Evolutionary conservation across 2,888 invertebrate genomes (phyloP).

Genomic region (Caenorhabditis wallacei): DNA sequence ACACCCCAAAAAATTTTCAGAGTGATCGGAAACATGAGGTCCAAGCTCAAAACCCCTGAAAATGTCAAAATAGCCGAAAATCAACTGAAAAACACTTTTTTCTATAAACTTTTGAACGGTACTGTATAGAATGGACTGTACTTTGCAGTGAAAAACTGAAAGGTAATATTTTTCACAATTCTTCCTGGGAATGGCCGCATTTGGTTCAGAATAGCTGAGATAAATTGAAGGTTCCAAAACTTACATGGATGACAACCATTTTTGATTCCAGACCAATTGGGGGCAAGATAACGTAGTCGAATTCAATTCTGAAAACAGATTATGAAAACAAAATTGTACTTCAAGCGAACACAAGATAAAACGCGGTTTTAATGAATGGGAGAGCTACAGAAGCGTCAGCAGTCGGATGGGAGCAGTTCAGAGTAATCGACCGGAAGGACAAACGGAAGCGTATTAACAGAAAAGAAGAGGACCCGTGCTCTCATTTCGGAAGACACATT

Average conservation of each 20-base stretch:
- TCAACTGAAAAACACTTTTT: no score
- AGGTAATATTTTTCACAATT: no score
- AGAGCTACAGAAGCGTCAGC: background rate
- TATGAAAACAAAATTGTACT: background rate
- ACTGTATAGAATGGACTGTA: no score
- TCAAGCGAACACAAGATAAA: background rate
- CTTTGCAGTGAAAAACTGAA: no score
- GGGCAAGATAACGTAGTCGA: background rate
- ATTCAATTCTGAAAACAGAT: background rate
- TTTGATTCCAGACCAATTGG: background rate
- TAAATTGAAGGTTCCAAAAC: slow-evolving; percentile 8
- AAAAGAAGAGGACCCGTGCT: background rate
- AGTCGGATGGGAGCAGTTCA: slow-evolving; percentile 20
- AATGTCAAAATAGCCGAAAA: no score
- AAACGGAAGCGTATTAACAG: slow-evolving; percentile 64
- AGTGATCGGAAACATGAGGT: no score
- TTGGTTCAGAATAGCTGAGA: background rate
- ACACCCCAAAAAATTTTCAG: no score
- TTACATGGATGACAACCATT: slow-evolving; percentile 46
- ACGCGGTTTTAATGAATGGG: background rate
- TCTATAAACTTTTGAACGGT: no score
- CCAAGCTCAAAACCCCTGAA: no score
- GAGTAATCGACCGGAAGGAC: slow-evolving; percentile 57
- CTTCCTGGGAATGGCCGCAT: no score
- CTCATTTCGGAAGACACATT: slow-evolving; percentile 19